Conservation (phyloP, 2,888 invertebrate genomes). For the Listrodromus nycthemerus region DNA sequence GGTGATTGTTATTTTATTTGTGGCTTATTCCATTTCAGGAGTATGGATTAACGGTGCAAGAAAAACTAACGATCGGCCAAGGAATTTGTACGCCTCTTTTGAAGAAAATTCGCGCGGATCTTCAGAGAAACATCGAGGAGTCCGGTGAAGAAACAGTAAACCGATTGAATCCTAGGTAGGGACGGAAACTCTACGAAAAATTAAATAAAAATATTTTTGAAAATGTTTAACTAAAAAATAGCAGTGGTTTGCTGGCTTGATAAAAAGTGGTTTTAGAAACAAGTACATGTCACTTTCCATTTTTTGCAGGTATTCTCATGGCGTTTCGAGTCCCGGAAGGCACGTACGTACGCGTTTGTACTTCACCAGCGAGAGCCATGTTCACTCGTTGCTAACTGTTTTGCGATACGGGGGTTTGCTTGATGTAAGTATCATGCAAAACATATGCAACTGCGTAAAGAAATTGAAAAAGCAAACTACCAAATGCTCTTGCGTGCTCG, state of each 20-base stretch:
- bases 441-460: not conserved
- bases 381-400: conserved; percentile 98
- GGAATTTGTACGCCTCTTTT: conserved; percentile 98
- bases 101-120: conserved; percentile 97
- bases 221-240: not conserved
- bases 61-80: conserved; percentile 98
- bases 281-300: not conserved
- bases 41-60: conserved; percentile 97
- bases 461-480: conserved; percentile 17
- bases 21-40: conserved; percentile 87
- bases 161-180: conserved; percentile 95
- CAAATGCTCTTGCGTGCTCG: not conserved
- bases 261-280: not conserved
- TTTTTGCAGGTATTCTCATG: conserved; percentile 93
- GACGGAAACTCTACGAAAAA: not conserved
- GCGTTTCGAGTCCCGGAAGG: conserved; percentile 98
- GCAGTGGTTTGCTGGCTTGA: not conserved
- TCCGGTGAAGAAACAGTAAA: conserved; percentile 97
- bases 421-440: conserved; percentile 87
- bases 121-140: conserved; percentile 97
- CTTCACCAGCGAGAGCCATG: conserved; percentile 99
- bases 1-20: conserved; percentile 21
- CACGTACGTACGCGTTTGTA: conserved; percentile 99
- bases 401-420: conserved; percentile 96
- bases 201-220: not conserved